Conservation (phyloP, 2,888 invertebrate genomes). For the Orthosia gracilis region DNA sequence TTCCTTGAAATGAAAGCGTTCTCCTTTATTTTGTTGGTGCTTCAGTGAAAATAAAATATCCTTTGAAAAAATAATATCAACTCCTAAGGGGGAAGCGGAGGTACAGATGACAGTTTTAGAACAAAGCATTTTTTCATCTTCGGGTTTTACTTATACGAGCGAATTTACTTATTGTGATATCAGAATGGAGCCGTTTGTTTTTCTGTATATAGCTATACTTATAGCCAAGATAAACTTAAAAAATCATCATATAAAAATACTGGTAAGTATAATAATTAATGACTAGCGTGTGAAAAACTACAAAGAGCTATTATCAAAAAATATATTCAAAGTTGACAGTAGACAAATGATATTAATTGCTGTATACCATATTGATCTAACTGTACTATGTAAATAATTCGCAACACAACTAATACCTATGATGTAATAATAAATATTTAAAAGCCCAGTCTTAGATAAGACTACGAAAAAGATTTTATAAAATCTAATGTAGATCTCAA, state of each 20-base stretch:
- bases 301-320: not conserved
- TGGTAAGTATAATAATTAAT: not conserved
- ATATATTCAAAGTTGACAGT: not conserved
- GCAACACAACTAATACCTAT: not conserved
- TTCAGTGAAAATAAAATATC: constrained; percentile 73
- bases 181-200: constrained; percentile 2
- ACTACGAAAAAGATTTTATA: not conserved
- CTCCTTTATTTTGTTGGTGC: constrained; percentile 73
- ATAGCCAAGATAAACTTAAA: not conserved
- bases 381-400: not conserved
- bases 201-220: not conserved
- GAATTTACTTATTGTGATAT: constrained; percentile 29
- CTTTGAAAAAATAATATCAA: constrained; percentile 76
- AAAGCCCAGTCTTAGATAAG: not conserved
- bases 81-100: constrained; percentile 59
- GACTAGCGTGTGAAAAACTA: not conserved
- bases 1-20: constrained; percentile 75
- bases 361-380: not conserved
- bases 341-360: too few relatives aligned
- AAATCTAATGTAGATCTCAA: constrained; percentile 22
- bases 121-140: constrained; percentile 70
- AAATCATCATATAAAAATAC: not conserved
- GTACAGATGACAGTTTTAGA: constrained; percentile 75
- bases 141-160: constrained; percentile 7
- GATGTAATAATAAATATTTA: constrained; percentile 6